Evolutionary conservation across 2,797 vertebrate species (phyloP), one percentile per base, ranked within the genome.

Genomic region (Lepilemur septentrionalis): DNA sequence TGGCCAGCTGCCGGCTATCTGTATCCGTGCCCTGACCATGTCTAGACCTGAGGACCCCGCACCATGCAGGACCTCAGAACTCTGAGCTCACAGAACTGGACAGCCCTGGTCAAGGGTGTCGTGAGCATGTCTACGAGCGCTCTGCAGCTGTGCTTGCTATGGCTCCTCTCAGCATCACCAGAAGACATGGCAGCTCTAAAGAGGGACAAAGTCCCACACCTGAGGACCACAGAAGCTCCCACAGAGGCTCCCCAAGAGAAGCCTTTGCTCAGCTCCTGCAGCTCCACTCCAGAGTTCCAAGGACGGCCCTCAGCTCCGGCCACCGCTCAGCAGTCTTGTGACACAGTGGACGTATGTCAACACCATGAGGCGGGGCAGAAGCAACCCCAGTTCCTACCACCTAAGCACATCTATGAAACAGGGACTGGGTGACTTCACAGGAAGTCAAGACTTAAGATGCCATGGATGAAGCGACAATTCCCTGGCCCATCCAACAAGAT

Each of bases 331-430:
- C 22, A 50, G 70, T 59, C 72, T 73, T 70, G 43, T 28, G 15
- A 50, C 76, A 87, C 32, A 9, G 46, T 15, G 38, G 48, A 43
- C 1, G 2, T 9, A 61, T 55, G 75, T 55, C 70, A 38, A 8
- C 46, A 10, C 43, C 5, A 11, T 1, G 38, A 23, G 46, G 22
- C 57, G 6, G 72, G 43, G 59, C 23, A 43, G 61, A 55, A 17
- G 46, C 0, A 20, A 17, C 59, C 28, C 12, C 0, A 46, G n/a
- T 1, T 9, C 43, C 63, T 2, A 17, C 9, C 0, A 10, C 0
- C 32, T 1, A 32, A 32, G 52, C 28, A 1, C 12, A 15, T 7
- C 50, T 25, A 25, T 2, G 80, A 35, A 63, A 50, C 7, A 22
- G 75, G 79, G 63, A 81, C 30, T 0, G 12, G 46, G 10, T 13